Evolutionary conservation across 2,888 invertebrate species (phyloP).

Genomic region (Chrysotoxum bicinctum): DNA sequence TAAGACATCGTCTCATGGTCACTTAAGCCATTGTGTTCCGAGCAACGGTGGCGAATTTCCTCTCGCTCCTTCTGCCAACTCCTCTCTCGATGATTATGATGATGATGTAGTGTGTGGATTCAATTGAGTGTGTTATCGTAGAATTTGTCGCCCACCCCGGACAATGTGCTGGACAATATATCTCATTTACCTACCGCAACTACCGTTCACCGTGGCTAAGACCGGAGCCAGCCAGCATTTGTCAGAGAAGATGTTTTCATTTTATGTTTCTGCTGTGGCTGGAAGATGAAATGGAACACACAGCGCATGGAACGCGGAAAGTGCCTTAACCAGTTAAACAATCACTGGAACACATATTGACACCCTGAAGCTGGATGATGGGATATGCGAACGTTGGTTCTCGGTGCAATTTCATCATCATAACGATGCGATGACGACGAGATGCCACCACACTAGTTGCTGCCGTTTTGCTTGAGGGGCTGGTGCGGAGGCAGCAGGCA

Average conservation of each 20-base stretch:
- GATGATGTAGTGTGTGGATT: conserved; percentile 68
- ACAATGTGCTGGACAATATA: conserved; percentile 51
- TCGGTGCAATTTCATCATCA: conserved; percentile 57
- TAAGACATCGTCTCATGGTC: conserved; percentile 50
- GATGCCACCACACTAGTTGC: conserved; percentile 68
- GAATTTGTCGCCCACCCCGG: conserved; percentile 63
- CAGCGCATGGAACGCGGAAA: background rate
- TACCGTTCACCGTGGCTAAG: background rate
- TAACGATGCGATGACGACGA: conserved; percentile 60
- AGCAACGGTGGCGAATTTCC: background rate
- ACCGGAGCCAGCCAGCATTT: conserved; percentile 33
- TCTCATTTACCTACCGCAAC: conserved; percentile 61
- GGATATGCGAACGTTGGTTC: conserved; percentile 19
- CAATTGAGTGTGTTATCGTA: conserved; percentile 65
- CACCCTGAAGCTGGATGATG: conserved; percentile 50
- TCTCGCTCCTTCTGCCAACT: background rate
- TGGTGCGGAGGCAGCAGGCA: conserved; percentile 6
- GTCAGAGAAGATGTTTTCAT: conserved; percentile 58
- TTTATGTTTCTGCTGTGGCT: conserved; percentile 1
- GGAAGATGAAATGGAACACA: conserved; percentile 1
- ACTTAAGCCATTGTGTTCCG: conserved; percentile 18
- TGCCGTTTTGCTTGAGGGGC: conserved; percentile 60
- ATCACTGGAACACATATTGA: conserved; percentile 62
- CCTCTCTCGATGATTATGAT: conserved; percentile 11
- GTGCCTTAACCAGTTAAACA: conserved; percentile 38